phyloP scores from a whole-genome alignment of 1,140 invertebrate species.

The Drosophila nannoptera region DNA sequence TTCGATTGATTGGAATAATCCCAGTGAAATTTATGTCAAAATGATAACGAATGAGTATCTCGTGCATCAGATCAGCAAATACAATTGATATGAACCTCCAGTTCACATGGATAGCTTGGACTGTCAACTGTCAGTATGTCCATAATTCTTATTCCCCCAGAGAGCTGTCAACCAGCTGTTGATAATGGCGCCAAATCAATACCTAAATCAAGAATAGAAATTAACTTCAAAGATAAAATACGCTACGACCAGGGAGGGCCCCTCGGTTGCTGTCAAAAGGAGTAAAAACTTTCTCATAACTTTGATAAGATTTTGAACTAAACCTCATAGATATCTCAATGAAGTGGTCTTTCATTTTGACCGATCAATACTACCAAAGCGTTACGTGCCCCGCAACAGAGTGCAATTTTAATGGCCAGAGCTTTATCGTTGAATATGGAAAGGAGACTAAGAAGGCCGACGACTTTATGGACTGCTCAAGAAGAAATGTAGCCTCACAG shows the following conservation, averaged over 20 bases:
- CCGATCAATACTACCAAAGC: background rate
- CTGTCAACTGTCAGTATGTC: conserved; percentile 26
- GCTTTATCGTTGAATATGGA: no score
- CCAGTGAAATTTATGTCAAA: conserved; percentile 1
- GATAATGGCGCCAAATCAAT: conserved; percentile 38
- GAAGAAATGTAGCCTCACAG: no score
- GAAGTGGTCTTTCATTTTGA: background rate
- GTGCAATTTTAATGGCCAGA: no score
- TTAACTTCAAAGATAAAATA: background rate
- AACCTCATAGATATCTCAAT: background rate
- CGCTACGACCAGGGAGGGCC: background rate
- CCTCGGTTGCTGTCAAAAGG: no score
- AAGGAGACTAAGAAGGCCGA: no score
- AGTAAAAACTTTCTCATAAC: background rate
- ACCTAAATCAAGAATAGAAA: background rate
- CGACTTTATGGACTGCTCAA: no score
- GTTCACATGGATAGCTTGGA: conserved; percentile 11
- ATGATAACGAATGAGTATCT: conserved; percentile 27
- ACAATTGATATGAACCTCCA: conserved; percentile 33
- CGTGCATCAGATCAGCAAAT: conserved; percentile 8
- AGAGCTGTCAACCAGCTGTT: conserved; percentile 22
- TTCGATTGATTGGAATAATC: conserved; percentile 10
- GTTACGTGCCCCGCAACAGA: background rate
- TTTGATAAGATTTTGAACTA: background rate
- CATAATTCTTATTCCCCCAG: background rate